Conservation (phyloP, 2,797 vertebrate genomes). For the Hozukius guyotensis region DNA sequence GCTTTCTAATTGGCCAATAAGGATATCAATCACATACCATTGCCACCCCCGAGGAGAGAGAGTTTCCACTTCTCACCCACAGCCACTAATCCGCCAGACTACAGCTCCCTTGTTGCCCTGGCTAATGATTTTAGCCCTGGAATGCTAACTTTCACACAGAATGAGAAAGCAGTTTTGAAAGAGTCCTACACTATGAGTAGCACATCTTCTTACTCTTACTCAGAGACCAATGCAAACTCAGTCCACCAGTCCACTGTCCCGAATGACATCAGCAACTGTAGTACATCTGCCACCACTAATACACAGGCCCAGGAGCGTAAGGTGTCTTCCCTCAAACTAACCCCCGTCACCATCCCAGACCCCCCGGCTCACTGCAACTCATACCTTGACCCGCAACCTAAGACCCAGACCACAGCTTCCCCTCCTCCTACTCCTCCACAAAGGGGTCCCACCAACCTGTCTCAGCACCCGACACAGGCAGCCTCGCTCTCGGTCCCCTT, state of each 20-base stretch:
- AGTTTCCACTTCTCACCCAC: conserved; percentile 83
- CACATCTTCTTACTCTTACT: conserved; percentile 85
- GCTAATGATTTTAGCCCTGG: conserved; percentile 71
- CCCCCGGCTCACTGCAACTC: conserved; percentile 69
- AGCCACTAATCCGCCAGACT: conserved; percentile 77
- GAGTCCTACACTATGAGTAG: conserved; percentile 83
- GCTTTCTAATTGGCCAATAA: conserved; percentile 82
- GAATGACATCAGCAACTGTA: conserved; percentile 18
- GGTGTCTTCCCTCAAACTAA: conserved; percentile 90
- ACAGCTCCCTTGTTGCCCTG: conserved; percentile 72
- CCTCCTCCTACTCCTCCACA: conserved; percentile 41
- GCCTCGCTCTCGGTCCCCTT: conserved; percentile 87
- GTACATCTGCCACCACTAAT: conserved; percentile 62
- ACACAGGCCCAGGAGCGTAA: conserved; percentile 85
- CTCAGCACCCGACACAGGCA: conserved; percentile 80
- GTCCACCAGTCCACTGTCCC: conserved; percentile 66
- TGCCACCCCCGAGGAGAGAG: conserved; percentile 89
- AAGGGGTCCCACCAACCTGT: conserved; percentile 37
- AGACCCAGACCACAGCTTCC: conserved; percentile 53
- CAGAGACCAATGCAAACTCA: conserved; percentile 77
- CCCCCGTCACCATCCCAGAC: conserved; percentile 79
- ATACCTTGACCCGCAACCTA: conserved; percentile 24
- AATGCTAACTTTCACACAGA: conserved; percentile 69
- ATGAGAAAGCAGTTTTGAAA: conserved; percentile 70
- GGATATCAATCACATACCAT: conserved; percentile 84